A percentile compares a stretch with the other conserved stretches of the same genome.
phyloP scores from a whole-genome alignment of 2,113 vertebrate species.

The Trichomycterus rosablanca region DNA sequence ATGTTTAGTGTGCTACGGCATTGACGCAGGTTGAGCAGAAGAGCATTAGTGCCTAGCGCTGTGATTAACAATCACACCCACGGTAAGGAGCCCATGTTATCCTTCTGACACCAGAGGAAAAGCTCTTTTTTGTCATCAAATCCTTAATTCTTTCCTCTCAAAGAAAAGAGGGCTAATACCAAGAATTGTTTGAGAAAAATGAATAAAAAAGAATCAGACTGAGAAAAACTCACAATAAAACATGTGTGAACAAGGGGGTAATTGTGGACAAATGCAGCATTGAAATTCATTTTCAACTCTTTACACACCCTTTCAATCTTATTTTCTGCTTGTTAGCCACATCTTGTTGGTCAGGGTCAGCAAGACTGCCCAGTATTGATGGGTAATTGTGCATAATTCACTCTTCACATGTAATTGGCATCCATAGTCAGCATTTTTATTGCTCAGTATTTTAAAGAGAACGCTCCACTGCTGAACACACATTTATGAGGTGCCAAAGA shows the following conservation, averaged over 20 bases:
- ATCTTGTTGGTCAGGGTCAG: conserved; percentile 97
- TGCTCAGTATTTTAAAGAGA: conserved; percentile 78
- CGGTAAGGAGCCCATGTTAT: conserved; percentile 74
- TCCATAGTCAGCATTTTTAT: conserved; percentile 81
- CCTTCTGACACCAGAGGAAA: conserved; percentile 68
- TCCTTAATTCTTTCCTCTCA: conserved; percentile 89
- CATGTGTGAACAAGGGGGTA: conserved; percentile 97
- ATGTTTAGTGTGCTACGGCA: conserved; percentile 64
- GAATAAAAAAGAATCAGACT: conserved; percentile 61
- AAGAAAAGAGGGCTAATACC: conserved; percentile 81
- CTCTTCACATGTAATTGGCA: conserved; percentile 89
- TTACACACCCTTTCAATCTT: conserved; percentile 99
- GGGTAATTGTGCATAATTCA: conserved; percentile 99
- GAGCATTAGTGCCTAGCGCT: conserved; percentile 71
- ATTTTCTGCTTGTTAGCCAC: conserved; percentile 99
- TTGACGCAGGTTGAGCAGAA: conserved; percentile 68
- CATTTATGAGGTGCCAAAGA: conserved; percentile 68
- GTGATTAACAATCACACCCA: conserved; percentile 73
- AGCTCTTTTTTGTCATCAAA: conserved; percentile 82
- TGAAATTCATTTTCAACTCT: conserved; percentile 99
- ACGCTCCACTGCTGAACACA: conserved; percentile 75
- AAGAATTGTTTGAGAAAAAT: conserved; percentile 76
- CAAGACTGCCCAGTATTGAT: conserved; percentile 94
- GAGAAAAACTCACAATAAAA: conserved; percentile 87
- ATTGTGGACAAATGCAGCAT: conserved; percentile 99